Evolutionary conservation across 1,140 invertebrate genomes (phyloP).

Genomic region (Saccostrea glomerata): DNA sequence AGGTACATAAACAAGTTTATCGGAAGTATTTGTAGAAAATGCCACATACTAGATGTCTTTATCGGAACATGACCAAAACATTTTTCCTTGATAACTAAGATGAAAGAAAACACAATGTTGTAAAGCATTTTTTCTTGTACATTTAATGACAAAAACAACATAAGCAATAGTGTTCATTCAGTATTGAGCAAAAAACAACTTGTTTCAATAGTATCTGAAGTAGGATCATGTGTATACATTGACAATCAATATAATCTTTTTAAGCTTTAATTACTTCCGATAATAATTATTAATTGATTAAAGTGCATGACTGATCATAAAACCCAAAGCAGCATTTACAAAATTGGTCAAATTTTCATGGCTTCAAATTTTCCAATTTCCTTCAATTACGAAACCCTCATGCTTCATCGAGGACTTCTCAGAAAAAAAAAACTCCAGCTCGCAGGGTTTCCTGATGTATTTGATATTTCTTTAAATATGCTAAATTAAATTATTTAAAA

Average conservation of each 20-base stretch:
- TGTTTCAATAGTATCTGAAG: not conserved
- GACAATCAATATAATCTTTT: not conserved
- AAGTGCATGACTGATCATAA: not conserved
- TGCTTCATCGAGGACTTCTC: not conserved
- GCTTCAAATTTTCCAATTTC: not conserved
- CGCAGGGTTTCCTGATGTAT: not conserved
- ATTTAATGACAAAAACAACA: conserved; percentile 21
- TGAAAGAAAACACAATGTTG: conserved; percentile 6
- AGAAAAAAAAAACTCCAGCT: not conserved
- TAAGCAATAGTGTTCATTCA: not conserved
- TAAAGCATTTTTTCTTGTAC: conserved; percentile 3
- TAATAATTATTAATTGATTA: not conserved
- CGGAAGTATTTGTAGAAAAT: conserved; percentile 15
- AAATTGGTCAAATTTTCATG: not conserved
- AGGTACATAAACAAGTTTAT: conserved; percentile 11
- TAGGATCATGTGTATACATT: not conserved
- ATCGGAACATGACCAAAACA: not conserved
- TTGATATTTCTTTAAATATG: conserved; percentile 35
- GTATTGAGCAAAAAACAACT: conserved; percentile 9
- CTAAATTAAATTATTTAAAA: conserved; percentile 36
- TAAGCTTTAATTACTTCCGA: not conserved
- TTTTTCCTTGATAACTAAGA: conserved; percentile 8
- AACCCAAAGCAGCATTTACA: not conserved
- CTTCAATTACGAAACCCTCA: not conserved
- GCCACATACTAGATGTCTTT: conserved; percentile 5